These are phyloP conservation scores for Zosterops japonicus DNA, from an alignment of 2,113 vertebrate genomes.

Conservation along the genomic window DNA sequence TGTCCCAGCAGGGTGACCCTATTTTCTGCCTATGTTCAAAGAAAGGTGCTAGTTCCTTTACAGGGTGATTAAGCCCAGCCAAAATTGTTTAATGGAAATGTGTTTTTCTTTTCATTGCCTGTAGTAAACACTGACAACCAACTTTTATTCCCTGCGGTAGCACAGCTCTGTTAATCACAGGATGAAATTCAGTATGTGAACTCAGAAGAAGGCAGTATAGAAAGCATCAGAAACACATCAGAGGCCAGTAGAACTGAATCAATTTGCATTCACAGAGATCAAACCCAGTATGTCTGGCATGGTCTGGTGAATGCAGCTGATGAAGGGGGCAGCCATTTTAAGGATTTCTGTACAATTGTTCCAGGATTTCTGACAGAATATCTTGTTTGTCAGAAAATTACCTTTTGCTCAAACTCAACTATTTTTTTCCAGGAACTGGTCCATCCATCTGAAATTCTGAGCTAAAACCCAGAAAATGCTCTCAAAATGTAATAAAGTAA, in stretches of 20 bases:
- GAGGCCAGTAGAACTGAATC: background rate
- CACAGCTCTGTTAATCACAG: background rate
- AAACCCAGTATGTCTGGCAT: background rate
- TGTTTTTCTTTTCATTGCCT: background rate
- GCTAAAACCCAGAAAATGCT: background rate
- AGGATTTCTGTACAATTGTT: background rate
- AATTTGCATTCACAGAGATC: background rate
- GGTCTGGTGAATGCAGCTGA: background rate
- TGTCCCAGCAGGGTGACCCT: background rate
- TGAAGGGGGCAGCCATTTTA: background rate
- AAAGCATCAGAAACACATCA: background rate
- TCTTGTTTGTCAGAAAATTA: background rate
- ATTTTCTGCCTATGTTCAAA: background rate
- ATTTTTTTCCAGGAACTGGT: background rate
- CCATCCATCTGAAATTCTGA: background rate
- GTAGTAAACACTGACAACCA: background rate
- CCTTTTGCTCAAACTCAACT: background rate
- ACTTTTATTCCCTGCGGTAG: background rate
- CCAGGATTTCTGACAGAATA: background rate
- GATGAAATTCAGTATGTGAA: background rate
- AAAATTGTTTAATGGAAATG: background rate
- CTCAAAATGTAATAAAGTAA: background rate
- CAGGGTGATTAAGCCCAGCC: background rate
- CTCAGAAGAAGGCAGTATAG: background rate
- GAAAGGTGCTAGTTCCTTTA: background rate